These are phyloP conservation scores for Leucophenga montana DNA, from an alignment of 2,888 invertebrate genomes.

Conservation along the genomic window DNA sequence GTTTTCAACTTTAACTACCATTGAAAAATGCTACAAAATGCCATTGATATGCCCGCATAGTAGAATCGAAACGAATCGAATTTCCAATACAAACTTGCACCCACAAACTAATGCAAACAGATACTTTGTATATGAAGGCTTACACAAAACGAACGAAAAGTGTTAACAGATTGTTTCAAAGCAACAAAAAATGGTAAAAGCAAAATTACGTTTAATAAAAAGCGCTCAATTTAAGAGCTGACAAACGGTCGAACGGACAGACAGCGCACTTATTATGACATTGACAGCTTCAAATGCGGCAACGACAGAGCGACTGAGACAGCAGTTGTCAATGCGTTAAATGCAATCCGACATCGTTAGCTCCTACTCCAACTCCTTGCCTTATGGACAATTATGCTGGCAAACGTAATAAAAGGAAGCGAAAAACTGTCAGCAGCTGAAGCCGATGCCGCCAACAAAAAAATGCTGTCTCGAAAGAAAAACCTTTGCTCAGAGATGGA, in stretches of 20 bases:
- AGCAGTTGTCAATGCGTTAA: constrained; percentile 6
- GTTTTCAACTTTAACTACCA: no score
- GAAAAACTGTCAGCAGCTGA: constrained; percentile 4
- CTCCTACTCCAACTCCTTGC: not conserved
- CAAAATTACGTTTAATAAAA: constrained; percentile 39
- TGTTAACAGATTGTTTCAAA: constrained; percentile 32
- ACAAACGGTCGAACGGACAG: not conserved
- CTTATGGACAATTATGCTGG: not conserved
- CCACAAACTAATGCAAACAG: not conserved
- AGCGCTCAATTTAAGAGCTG: not conserved
- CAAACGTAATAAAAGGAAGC: constrained; percentile 3
- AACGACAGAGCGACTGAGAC: not conserved
- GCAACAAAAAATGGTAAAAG: constrained; percentile 52
- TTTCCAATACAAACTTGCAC: no score
- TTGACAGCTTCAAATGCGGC: constrained; percentile 5
- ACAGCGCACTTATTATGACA: constrained; percentile 12
- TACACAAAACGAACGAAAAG: constrained; percentile 41
- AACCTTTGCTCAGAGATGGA: not conserved
- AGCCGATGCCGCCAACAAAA: not conserved
- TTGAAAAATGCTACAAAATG: no score
- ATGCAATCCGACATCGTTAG: not conserved
- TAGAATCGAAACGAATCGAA: not conserved
- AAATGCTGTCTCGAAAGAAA: not conserved
- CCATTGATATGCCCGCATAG: constrained; percentile 3
- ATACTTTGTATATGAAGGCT: constrained; percentile 25